These are phyloP conservation scores for Oryzias woworae DNA, from an alignment of 2,113 vertebrate genomes.

Conservation along the genomic window DNA sequence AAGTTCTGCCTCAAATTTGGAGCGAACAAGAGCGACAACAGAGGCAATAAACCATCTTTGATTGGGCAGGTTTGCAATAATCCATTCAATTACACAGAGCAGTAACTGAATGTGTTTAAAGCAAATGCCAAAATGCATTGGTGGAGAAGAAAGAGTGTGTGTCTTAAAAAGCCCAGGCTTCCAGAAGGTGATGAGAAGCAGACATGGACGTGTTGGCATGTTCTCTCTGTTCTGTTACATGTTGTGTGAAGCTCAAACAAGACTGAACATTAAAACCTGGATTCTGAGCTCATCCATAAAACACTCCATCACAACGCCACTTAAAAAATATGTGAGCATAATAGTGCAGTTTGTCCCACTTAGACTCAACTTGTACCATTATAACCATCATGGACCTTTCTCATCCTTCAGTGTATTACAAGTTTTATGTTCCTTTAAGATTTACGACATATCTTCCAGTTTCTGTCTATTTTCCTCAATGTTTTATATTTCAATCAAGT, in stretches of 20 bases:
- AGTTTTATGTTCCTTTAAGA: too few species aligned
- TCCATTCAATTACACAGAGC: not conserved
- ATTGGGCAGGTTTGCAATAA: conserved; percentile 1
- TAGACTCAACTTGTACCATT: too few species aligned
- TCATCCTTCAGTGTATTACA: too few species aligned
- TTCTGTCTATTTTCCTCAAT: too few species aligned
- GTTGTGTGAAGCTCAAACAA: conserved; percentile 31
- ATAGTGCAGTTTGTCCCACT: too few species aligned
- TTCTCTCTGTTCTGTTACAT: conserved; percentile 14
- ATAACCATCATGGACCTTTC: too few species aligned
- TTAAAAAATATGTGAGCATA: not conserved
- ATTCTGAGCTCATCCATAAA: conserved; percentile 38
- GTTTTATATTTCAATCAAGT: too few species aligned
- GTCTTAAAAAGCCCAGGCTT: conserved; percentile 24
- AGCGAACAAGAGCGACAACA: not conserved
- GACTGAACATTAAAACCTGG: conserved; percentile 7
- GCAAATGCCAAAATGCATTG: conserved; percentile 1
- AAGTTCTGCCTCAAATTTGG: too few species aligned
- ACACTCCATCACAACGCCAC: conserved; percentile 18
- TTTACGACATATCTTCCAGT: too few species aligned
- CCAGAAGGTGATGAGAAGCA: conserved; percentile 52
- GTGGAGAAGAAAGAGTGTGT: conserved; percentile 13
- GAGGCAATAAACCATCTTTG: not conserved
- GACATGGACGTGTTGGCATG: conserved; percentile 24
- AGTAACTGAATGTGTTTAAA: too few species aligned